Base-by-base conservation (phyloP, 1,140 invertebrate species). In the Drosophila virilis region DNA sequence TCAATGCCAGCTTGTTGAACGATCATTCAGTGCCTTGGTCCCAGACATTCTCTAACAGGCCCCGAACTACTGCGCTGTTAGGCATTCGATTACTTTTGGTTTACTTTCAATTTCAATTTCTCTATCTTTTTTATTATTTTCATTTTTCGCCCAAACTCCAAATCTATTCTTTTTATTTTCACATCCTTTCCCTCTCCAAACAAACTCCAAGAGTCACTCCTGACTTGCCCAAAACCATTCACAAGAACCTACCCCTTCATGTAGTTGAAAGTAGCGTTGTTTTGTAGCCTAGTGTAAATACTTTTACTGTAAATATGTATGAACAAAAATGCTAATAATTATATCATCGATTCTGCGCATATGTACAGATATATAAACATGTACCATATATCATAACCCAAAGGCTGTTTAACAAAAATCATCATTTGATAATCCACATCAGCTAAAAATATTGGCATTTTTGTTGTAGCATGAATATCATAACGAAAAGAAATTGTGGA, bases 221-320 rank as follows among this genome's bases (percentile, higher is more conserved):
- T 93, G 93, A 94, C 93, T 93, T 94, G 92, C 94, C 94, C 93
- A 92, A 83, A 80, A 37, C 67, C 89, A 92, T 74, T 12, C 57
- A 55, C 74, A 59, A 64, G 77, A 60, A 78, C 76, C 48, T 35
- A 50, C 75, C 83, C 82, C 91, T 92, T 92, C 91, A 92, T 91
- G 76, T 91, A 91, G 85, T 86, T 78, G 91, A 84, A 89, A 83
- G 82, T 78, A 89, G 84, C 84, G 79, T 79, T 88, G 83, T 68
- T 52, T 59, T 79, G 58, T 83, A 91, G 90, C 48, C 69, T 88
- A 90, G 89, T 91, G 86, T 90, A 90, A 79, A 90, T 86, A 85
- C n/a, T 28, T 15, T 12, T 7, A 54, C 3, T 73, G 55, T 73
- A 73, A 60, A 74, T 74, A 74, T 74, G 62, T 58, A 66, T 61